Base-by-base conservation (phyloP, 2,113 vertebrate species). In the Amphiprion percula region DNA sequence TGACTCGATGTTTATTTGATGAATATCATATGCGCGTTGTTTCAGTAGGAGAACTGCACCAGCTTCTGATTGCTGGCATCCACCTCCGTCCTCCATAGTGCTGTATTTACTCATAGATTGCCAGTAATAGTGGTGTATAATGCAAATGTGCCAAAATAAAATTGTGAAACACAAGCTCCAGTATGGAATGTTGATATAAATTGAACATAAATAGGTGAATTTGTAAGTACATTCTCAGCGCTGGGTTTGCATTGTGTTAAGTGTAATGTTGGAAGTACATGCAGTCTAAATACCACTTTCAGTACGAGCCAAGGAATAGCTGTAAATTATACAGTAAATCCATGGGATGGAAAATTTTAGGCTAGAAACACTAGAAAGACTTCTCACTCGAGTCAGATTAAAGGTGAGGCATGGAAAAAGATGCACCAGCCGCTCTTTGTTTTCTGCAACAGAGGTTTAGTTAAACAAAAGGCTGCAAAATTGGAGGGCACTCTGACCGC, bases 401-500 rank as follows among this genome's bases (percentile, higher is more conserved):
- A 55, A 88, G 77, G 50, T 66, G 77, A 49, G 17, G 56, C 24
- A 37, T 80, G 55, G 52, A 68, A 63, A 50, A 59, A 55, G 28
- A 77, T 55, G 46, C 49, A 23, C 61, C 33, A 6, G n/a, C 39
- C 33, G 49, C 1, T 17, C 11, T 80, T 37, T 69, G 67, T 74
- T 87, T 74, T 41, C 53, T 65, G 16, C 56, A 68, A 10, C 74
- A 49, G 61, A 62, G 68, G 12, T 76, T 81, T 50, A 39, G 54
- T 59, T 73, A 87, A 86, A 89, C 67, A 84, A 19, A 23, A 64
- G n/a, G 24, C 39, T 79, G 26, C 30, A 33, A 79, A 80, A 89
- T 68, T 88, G 49, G 39, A 88, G 54, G 80, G 76, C 24, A 70
- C 75, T 63, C 30, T 55, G 30, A 50, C 75, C 26, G 1, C 80